A percentile compares a stretch with the other conserved stretches of the same genome.
Conservation (phyloP, 2,888 invertebrate species). For the Galerucella pusilla region DNA sequence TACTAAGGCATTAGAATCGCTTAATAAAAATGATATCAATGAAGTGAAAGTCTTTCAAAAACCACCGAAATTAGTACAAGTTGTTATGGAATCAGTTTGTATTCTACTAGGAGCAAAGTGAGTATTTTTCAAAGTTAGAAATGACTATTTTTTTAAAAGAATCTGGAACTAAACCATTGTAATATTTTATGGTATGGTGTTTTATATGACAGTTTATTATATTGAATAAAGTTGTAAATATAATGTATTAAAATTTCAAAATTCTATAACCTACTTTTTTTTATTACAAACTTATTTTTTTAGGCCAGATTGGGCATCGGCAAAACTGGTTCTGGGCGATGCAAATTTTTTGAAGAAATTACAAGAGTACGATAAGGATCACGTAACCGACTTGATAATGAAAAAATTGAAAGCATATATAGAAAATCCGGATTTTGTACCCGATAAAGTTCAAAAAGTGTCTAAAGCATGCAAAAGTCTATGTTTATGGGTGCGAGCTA, state of each 20-base stretch:
- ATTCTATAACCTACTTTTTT: no score
- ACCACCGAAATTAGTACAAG: slow-evolving; percentile 86
- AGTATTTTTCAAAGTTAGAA: slow-evolving; percentile 40
- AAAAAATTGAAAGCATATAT: slow-evolving; percentile 87
- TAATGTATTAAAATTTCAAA: no score
- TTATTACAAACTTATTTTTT: slow-evolving; percentile 40
- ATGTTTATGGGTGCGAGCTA: slow-evolving; percentile 93
- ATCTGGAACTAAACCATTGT: neutral
- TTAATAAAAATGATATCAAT: slow-evolving; percentile 91
- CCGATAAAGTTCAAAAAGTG: slow-evolving; percentile 85
- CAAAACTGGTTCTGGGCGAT: slow-evolving; percentile 84
- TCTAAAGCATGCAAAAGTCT: slow-evolving; percentile 90
- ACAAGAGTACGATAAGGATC: slow-evolving; percentile 88
- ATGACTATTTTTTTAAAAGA: neutral
- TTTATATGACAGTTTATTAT: no score
- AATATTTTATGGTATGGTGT: no score
- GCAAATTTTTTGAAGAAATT: slow-evolving; percentile 84
- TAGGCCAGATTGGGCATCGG: slow-evolving; percentile 88
- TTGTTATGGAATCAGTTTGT: slow-evolving; percentile 94
- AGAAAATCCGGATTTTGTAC: slow-evolving; percentile 86
- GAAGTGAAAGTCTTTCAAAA: slow-evolving; percentile 90
- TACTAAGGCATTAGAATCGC: slow-evolving; percentile 82
- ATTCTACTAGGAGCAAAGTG: slow-evolving; percentile 85
- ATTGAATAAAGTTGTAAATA: no score
- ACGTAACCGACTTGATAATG: slow-evolving; percentile 79